Evolutionary conservation across 2,797 vertebrate species (phyloP).

Genomic region (Poecile montanus): DNA sequence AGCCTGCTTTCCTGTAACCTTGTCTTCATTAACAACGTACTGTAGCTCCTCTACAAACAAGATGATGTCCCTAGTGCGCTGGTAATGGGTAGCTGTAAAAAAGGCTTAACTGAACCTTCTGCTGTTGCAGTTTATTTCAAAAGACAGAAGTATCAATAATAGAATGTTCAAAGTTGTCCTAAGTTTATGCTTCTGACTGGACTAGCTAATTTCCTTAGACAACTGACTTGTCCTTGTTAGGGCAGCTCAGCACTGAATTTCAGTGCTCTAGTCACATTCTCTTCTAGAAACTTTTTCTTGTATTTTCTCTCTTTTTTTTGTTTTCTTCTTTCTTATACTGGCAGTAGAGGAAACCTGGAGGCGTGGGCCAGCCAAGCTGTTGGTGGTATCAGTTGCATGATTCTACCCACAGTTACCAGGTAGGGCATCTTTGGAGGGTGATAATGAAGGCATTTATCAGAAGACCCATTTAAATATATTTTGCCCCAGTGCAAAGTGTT

Average conservation of each 20-base stretch:
- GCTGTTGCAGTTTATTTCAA: neutral
- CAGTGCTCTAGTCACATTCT: neutral
- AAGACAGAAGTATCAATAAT: neutral
- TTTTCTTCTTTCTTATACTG: too few species aligned
- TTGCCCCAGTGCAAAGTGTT: neutral
- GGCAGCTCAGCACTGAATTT: neutral
- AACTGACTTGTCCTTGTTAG: neutral
- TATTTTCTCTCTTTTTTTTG: rapidly evolving
- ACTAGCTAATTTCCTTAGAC: neutral
- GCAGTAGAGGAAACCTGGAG: neutral
- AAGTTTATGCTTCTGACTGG: neutral
- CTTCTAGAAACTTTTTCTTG: neutral
- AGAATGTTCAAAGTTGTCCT: neutral
- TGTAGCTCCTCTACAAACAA: neutral
- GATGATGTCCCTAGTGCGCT: neutral
- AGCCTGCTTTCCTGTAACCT: neutral
- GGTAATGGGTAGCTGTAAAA: neutral
- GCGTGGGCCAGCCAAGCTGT: neutral
- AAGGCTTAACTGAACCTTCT: neutral
- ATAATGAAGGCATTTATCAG: neutral
- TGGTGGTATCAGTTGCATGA: neutral
- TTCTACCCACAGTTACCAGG: neutral
- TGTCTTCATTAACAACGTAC: rapidly evolving
- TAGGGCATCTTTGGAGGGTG: neutral
- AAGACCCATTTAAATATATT: neutral